Evolutionary conservation across 1,140 invertebrate species (phyloP).

Genomic region (Drosophila nebulosa): DNA sequence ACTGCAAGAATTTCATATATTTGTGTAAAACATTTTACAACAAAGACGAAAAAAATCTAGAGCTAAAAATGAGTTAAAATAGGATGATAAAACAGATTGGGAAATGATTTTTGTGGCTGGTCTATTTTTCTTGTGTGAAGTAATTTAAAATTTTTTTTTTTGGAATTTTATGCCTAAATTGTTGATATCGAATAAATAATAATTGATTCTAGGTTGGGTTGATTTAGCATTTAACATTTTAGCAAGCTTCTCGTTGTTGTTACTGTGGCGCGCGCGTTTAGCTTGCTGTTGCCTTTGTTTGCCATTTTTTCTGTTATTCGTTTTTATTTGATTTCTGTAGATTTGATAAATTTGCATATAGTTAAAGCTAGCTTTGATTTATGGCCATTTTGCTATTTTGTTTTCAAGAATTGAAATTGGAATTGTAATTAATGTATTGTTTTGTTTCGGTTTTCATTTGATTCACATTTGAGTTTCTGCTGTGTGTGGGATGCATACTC

Average conservation of each 20-base stretch:
- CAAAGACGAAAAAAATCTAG: background rate
- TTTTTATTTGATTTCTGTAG: background rate
- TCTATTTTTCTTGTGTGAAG: too few species aligned
- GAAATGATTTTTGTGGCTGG: too few species aligned
- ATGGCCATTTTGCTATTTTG: background rate
- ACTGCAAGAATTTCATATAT: conserved; percentile 7
- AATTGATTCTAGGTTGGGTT: too few species aligned
- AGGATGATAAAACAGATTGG: too few species aligned
- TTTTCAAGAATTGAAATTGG: background rate
- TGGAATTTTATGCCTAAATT: too few species aligned
- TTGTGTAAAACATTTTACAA: background rate
- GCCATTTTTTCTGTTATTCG: background rate
- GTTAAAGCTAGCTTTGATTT: background rate
- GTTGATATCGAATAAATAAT: too few species aligned
- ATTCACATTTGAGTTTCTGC: background rate
- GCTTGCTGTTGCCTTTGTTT: conserved; percentile 16
- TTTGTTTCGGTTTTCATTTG: background rate
- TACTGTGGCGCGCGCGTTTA: too few species aligned
- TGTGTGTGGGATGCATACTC: background rate
- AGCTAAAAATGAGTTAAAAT: too few species aligned
- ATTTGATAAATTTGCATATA: background rate
- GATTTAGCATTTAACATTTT: too few species aligned
- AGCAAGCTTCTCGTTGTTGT: background rate
- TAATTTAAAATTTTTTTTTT: too few species aligned
- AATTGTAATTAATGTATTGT: background rate